Evolutionary conservation across 2,113 vertebrate genomes (phyloP), one percentile per base, ranked within the genome.

Genomic region (Carassius auratus): DNA sequence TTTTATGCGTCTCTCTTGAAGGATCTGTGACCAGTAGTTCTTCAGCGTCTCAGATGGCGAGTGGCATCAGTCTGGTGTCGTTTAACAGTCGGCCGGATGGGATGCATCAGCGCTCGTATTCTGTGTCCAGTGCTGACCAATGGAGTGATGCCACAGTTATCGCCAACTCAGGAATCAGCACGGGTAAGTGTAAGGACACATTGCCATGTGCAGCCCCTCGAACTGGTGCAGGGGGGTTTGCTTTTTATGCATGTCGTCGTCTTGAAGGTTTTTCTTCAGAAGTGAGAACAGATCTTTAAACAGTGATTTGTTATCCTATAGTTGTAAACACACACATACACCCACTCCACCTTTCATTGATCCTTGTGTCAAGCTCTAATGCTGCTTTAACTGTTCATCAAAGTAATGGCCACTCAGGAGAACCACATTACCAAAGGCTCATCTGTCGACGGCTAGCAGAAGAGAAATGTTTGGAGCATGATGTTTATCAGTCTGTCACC

Each of bases 101-200:
- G 87, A 93, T 97, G 96, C 97, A 99, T 93, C 98, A 99, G 92
- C 96, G 98, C 86, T 99, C 97, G 55, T 99, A 97, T 93, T 99
- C 97, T 0, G 97, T 99, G 52, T 99, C 97, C 95, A 99, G 97
- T 88, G 97, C 97, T 81, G 98, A 99, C 95, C 98, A 99, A 94
- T 99, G 98, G 97, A 96, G 96, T 55, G 97, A 99, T 79, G 97
- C 97, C 91, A 96, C 97, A 1, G 97, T 97, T 94, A 97, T 98
- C 91, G 97, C 97, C 92, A 98, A 99, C 96, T 98, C 97, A 4
- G 97, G 96, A 93, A 95, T 98, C 95, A 96, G 96, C 95, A 98
- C 97, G 86, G 98, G 97, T 99, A 95, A 92, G 94, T 42, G 42
- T 1, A 10, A 7, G 30, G 8, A 64, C 64, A n/a, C 55, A 21